Conservation (phyloP, 1,140 invertebrate genomes). For the Drosophila pruinosa region DNA sequence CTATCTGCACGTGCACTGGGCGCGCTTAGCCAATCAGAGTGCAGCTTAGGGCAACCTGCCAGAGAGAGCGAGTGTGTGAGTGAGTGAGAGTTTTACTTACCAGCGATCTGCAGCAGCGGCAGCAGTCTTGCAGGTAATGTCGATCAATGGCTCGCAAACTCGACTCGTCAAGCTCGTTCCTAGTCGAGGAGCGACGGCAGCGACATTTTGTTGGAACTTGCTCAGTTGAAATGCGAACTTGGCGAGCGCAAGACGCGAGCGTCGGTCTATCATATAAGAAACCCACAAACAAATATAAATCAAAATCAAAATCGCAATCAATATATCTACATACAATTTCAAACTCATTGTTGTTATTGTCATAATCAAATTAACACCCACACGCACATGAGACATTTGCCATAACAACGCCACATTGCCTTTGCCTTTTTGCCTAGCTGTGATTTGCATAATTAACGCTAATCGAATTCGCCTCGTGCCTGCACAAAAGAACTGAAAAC, state of each 20-base stretch:
- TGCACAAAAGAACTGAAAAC: conserved; percentile 40
- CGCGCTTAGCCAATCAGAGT: conserved; percentile 36
- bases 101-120: conserved; percentile 2
- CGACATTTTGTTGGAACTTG: conserved; percentile 63
- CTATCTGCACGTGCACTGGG: conserved; percentile 10
- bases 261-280: conserved; percentile 41
- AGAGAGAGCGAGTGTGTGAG: conserved; percentile 3
- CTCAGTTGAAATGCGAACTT: conserved; percentile 78
- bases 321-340: conserved; percentile 7
- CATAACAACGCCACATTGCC: conserved; percentile 31
- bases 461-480: conserved; percentile 64
- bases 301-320: neutral
- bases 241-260: conserved; percentile 66
- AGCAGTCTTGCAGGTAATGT: conserved; percentile 66
- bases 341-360: conserved; percentile 25
- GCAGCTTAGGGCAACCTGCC: conserved; percentile 32
- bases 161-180: conserved; percentile 71
- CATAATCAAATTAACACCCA: conserved; percentile 80
- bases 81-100: neutral
- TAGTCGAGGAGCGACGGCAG: conserved; percentile 29
- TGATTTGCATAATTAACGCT: conserved; percentile 78
- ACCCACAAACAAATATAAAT: neutral
- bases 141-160: conserved; percentile 62
- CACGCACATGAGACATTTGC: conserved; percentile 56
- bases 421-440: conserved; percentile 18